Percentiles rank a stretch among this genome's conserved stretches.
Conservation (phyloP, 2,113 vertebrate species). For the Mobula hypostoma region DNA sequence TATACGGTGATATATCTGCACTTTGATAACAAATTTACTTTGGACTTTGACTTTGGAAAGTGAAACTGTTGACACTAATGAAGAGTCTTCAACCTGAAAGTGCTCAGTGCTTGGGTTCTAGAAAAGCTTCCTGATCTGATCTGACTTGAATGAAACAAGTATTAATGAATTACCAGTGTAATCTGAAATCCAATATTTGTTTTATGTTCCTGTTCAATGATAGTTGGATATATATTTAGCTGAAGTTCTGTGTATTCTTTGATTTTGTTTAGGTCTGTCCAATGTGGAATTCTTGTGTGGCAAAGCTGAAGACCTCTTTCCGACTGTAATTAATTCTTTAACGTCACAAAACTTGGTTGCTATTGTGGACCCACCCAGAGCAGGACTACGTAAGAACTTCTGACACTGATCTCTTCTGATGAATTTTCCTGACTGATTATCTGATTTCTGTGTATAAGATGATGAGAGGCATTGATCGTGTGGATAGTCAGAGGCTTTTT, state of each 20-base stretch:
- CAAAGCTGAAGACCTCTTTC: conserved; percentile 85
- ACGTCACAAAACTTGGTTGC: conserved; percentile 66
- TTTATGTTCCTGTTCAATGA: neutral
- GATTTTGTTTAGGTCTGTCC: conserved; percentile 59
- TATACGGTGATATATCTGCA: no score
- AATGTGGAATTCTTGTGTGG: conserved; percentile 88
- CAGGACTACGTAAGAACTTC: conserved; percentile 78
- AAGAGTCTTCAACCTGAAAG: no score
- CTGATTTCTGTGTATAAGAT: no score
- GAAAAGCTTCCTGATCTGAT: neutral
- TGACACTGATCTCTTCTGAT: neutral
- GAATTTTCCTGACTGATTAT: neutral
- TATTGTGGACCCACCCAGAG: conserved; percentile 84
- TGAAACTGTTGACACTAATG: no score
- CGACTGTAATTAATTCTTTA: conserved; percentile 67
- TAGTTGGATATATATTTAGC: neutral
- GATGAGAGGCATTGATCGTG: no score
- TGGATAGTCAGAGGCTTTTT: no score
- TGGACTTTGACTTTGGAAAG: no score
- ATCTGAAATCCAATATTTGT: neutral
- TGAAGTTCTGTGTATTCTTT: neutral
- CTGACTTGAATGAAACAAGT: neutral
- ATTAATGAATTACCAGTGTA: neutral
- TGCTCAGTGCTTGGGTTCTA: neutral
- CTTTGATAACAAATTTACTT: no score